Base-by-base conservation (phyloP, 2,113 vertebrate genomes). In the Sorex fumeus region DNA sequence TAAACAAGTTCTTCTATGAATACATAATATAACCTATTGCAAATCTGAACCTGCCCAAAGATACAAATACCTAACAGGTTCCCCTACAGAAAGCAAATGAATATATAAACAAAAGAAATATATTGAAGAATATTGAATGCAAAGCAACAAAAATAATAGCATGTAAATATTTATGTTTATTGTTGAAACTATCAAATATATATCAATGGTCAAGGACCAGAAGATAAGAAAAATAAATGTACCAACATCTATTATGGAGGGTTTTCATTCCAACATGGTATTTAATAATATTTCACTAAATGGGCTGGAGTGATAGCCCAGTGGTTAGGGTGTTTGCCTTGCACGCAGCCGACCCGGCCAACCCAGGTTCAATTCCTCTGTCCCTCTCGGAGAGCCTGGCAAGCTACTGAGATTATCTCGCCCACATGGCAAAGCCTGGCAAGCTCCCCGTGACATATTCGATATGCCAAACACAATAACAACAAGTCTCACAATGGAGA, bases 251-350 rank as follows among this genome's bases (percentile, higher is more conserved):
- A 3, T 57, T 70, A 45, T 4, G 25, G 40, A 43, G 64, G 2
- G 50, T 30, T 80, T 91, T 81, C 43, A 84, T 64, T 77, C 81
- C 23, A 81, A 87, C 50, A 66, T 81, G 8, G 2, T 67, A 40
- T 74, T 93, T 85, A 2, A 84, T 19, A 53, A 53, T 53, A 53
- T 32, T 43, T 53, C 82, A 4, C n/a, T n/a, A n/a, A n/a, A n/a
- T n/a, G n/a, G n/a, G n/a, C n/a, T n/a, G n/a, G n/a, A n/a, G n/a
- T n/a, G n/a, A n/a, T n/a, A n/a, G n/a, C n/a, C n/a, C n/a, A n/a
- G n/a, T n/a, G n/a, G n/a, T n/a, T n/a, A n/a, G n/a, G n/a, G n/a
- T n/a, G n/a, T n/a, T n/a, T n/a, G n/a, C n/a, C n/a, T n/a, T n/a
- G n/a, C n/a, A n/a, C n/a, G n/a, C n/a, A n/a, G n/a, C n/a, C n/a